Evolutionary conservation across 2,888 invertebrate species (phyloP).

Genomic region (Caenorhabditis uteleia): DNA sequence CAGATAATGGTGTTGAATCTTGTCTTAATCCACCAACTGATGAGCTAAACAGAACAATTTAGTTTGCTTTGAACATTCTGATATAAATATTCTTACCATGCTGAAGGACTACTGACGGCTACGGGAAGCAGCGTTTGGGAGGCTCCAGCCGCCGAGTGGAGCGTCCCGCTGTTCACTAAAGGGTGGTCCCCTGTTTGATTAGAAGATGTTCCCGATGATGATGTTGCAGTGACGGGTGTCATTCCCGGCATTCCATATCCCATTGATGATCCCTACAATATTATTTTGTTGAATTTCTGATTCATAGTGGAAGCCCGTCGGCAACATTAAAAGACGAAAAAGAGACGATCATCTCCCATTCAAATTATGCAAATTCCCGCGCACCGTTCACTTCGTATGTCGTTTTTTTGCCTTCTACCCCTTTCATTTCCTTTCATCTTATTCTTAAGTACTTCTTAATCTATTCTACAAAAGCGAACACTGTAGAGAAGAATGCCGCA

Average conservation of each 20-base stretch:
- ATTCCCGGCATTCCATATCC: constrained; percentile 36
- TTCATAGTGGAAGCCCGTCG: no score
- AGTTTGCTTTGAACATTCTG: background rate
- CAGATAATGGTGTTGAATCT: constrained; percentile 49
- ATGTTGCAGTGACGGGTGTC: constrained; percentile 1
- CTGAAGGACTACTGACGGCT: constrained; percentile 60
- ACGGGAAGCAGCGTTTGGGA: constrained; percentile 54
- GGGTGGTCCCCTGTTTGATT: constrained; percentile 50
- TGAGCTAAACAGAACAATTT: no score
- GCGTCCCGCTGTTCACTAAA: constrained; percentile 61
- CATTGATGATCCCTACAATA: constrained; percentile 44
- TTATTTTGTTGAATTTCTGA: background rate
- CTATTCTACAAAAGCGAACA: no score
- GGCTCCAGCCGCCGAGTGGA: constrained; percentile 58
- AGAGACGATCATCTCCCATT: background rate
- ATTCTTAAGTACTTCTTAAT: no score
- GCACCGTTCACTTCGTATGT: no score
- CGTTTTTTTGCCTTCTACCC: no score
- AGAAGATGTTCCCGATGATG: constrained; percentile 11
- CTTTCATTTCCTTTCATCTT: no score
- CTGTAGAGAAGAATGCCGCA: no score
- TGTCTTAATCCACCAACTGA: constrained; percentile 49
- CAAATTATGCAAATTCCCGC: constrained; percentile 37
- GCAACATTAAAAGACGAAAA: background rate
- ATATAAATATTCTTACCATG: constrained; percentile 29